Evolutionary conservation across 2,113 vertebrate genomes (phyloP).

Genomic region (Neolamprologus variostigma): DNA sequence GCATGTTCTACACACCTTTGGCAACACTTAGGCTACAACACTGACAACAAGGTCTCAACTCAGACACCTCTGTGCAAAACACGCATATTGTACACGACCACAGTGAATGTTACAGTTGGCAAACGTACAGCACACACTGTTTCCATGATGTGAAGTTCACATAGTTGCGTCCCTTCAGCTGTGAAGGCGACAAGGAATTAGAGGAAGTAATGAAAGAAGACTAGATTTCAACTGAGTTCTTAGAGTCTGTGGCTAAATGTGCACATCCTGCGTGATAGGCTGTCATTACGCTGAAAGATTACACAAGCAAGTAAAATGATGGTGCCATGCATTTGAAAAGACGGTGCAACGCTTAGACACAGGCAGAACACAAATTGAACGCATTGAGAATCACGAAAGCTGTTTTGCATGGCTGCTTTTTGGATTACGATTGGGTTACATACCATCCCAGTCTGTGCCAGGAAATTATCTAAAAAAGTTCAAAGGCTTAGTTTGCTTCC

Average conservation of each 20-base stretch:
- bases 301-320: not conserved
- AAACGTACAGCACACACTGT: not conserved
- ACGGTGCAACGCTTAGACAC: not conserved
- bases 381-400: not conserved
- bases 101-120: not conserved
- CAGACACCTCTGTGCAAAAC: conserved; percentile 22
- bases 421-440: not conserved
- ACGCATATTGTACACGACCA: not conserved
- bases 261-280: not conserved
- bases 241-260: not conserved
- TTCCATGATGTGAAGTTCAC: not conserved
- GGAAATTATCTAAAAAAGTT: not conserved
- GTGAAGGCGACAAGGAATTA: not conserved
- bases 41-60: conserved; percentile 26
- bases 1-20: not conserved
- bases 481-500: not conserved
- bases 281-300: not conserved
- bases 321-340: not conserved
- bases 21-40: not conserved
- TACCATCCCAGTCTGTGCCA: not conserved
- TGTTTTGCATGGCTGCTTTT: not conserved
- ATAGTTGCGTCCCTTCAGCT: not conserved
- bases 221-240: not conserved
- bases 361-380: not conserved
- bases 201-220: not conserved